Conservation (phyloP, 2,113 vertebrate genomes). For the Dipodomys stephensi region DNA sequence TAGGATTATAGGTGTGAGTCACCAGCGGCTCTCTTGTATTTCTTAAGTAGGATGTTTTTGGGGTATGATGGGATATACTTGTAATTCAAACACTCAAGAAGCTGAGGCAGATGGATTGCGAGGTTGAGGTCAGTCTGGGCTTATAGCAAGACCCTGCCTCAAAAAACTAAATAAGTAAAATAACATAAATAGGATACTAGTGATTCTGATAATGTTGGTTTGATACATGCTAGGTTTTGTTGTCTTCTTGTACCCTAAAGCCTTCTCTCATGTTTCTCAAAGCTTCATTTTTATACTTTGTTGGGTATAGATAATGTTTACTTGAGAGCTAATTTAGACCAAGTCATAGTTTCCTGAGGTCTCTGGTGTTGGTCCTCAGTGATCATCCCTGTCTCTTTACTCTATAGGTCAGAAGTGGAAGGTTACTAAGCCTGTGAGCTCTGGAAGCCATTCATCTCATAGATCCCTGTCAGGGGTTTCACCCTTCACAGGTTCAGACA, state of each 20-base stretch:
- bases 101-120: background rate
- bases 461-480: background rate
- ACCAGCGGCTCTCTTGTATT: background rate
- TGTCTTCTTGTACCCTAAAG: slow-evolving; percentile 34
- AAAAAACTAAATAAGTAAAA: background rate
- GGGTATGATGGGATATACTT: background rate
- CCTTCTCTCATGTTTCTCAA: background rate
- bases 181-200: background rate
- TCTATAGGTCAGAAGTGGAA: background rate
- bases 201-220: background rate
- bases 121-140: background rate
- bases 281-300: slow-evolving; percentile 18
- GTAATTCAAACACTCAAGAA: background rate
- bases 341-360: background rate
- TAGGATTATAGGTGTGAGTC: too few relatives aligned
- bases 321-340: slow-evolving; percentile 1
- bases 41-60: slow-evolving; percentile 49
- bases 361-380: background rate
- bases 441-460: background rate
- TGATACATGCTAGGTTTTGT: slow-evolving; percentile 26
- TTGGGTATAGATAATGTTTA: background rate
- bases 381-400: background rate
- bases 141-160: background rate
- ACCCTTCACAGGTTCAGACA: background rate
- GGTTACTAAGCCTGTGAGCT: background rate